Evolutionary conservation across 92 coral and sea anemone species (phyloP).

Genomic region (Ricordea florida): DNA sequence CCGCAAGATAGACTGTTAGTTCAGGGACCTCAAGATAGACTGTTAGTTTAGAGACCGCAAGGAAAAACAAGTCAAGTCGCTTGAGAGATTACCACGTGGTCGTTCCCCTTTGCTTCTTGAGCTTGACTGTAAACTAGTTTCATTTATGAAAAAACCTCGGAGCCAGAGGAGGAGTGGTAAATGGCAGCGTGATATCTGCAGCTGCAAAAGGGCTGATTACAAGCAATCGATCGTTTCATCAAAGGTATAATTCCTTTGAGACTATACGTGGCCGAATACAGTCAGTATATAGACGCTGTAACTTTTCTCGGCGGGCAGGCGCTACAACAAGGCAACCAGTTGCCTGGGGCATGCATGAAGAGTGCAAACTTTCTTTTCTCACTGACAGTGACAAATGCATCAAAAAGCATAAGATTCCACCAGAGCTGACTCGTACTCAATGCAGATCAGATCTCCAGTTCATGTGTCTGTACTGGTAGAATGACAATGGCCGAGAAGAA

Average conservation of each 20-base stretch:
- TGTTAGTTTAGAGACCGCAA: no score
- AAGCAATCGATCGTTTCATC: constrained; percentile 57
- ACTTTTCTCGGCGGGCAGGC: no score
- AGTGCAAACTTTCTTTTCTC: constrained; percentile 38
- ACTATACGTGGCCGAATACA: constrained; percentile 51
- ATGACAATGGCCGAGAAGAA: constrained; percentile 67
- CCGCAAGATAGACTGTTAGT: no score
- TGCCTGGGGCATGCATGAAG: constrained; percentile 41
- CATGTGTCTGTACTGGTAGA: constrained; percentile 62
- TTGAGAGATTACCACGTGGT: constrained; percentile 39
- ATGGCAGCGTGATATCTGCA: no score
- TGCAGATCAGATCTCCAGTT: constrained; percentile 62
- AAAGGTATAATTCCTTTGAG: constrained; percentile 19
- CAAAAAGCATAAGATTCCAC: constrained; percentile 7
- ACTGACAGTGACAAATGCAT: constrained; percentile 12
- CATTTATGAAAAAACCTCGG: no score
- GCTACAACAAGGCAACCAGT: constrained; percentile 47
- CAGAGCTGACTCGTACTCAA: constrained; percentile 53
- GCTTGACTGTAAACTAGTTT: no score
- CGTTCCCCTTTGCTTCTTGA: no score
- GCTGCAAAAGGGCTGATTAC: no score
- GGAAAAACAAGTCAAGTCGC: constrained; percentile 39
- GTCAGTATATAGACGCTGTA: constrained; percentile 50
- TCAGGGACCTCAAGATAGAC: no score
- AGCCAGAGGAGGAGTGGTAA: no score